Percentiles rank a stretch among this genome's conserved stretches.
Conservation (phyloP, 2,888 invertebrate genomes). For the Geotrupes spiniger region DNA sequence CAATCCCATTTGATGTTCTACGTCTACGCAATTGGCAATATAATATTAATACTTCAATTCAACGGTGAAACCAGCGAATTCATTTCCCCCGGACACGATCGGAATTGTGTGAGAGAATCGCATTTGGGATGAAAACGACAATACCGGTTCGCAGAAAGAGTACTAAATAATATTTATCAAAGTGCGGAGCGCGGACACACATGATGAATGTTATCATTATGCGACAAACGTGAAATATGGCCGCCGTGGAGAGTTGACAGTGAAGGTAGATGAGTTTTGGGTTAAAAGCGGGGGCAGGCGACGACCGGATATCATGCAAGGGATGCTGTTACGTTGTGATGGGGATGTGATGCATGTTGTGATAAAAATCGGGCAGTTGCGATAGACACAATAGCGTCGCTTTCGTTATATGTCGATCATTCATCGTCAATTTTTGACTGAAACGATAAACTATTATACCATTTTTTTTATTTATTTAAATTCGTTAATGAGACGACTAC, state of each 20-base stretch:
- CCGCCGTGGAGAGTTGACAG: constrained; percentile 29
- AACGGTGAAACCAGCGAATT: too few relatives aligned
- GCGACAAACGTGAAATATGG: constrained; percentile 35
- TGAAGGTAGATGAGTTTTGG: constrained; percentile 27
- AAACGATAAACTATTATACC: too few relatives aligned
- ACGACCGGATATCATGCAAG: constrained; percentile 1
- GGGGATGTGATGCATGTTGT: not conserved
- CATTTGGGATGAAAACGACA: not conserved
- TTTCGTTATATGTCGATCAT: not conserved
- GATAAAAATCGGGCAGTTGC: not conserved
- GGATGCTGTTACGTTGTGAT: not conserved
- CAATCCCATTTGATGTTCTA: too few relatives aligned
- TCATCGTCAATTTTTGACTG: too few relatives aligned
- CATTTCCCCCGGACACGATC: too few relatives aligned
- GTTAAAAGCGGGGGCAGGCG: constrained; percentile 6
- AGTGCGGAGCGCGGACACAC: constrained; percentile 24
- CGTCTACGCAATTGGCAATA: too few relatives aligned
- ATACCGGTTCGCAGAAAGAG: not conserved
- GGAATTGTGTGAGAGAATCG: too few relatives aligned
- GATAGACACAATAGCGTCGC: not conserved
- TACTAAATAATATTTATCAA: constrained; percentile 8
- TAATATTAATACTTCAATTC: too few relatives aligned
- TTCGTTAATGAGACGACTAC: too few relatives aligned
- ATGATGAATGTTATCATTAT: constrained; percentile 36
- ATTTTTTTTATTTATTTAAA: too few relatives aligned